Base-by-base conservation (phyloP, 2,113 vertebrate genomes). In the Ptyas mucosa region DNA sequence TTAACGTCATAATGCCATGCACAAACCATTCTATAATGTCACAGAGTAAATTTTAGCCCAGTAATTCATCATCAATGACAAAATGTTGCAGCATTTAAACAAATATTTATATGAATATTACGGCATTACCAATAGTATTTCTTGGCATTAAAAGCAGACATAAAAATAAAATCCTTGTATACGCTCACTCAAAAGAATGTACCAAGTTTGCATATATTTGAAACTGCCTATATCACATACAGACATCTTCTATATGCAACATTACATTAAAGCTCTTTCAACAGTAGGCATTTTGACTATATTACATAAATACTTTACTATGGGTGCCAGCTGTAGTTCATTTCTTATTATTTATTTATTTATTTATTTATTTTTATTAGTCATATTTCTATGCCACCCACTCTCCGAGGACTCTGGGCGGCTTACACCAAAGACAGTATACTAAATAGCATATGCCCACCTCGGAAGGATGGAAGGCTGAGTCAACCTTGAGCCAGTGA, bases 41-140 rank as follows among this genome's bases (percentile, higher is more conserved):
- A 93, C 43, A 89, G 46, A 94, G 7, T 91, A 85, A 95, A 64
- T 6, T 90, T 93, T 24, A 7, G 0, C 29, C 87, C 4, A 21
- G 11, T 87, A 14, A 90, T 52, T 89, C 94, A 87, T 93, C 55
- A 95, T 93, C 54, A 95, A 39, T 11, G 18, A 18, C 61, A 93
- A 92, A 51, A 69, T 92, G 1, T 3, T 55, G 0, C 8, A 61
- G 12, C 34, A 87, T 91, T 92, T 90, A 81, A 39, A 58, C 29
- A 75, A 87, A 75, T 87, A 54, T 88, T 75, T 54, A 85, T 2
- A 14, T 87, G 24, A 24, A 87, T 53, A 91, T 89, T 53, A 92
- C 34, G 11, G 11, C 75, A 24, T 8, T 86, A 11, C 86, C 91
- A 58, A 11, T 90, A 3, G 46, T 90, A 85, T 53, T 85, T 57